Conservation (phyloP, 2,113 vertebrate species). For the Ameiurus melas region DNA sequence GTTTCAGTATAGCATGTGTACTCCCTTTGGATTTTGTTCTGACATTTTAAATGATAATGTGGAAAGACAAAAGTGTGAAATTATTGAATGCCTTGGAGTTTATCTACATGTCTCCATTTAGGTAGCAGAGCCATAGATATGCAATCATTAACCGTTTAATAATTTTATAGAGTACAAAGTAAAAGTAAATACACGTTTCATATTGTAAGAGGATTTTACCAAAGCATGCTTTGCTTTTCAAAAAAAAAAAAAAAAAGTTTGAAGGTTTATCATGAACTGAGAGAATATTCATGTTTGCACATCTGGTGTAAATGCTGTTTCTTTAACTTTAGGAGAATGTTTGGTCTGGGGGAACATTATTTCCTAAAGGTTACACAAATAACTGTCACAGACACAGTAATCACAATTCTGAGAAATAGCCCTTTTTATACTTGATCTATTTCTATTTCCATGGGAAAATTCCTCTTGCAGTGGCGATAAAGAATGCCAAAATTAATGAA, state of each 20-base stretch:
- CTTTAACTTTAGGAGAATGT: not conserved
- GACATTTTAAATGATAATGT: slow-evolving; percentile 8
- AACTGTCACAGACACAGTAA: not conserved
- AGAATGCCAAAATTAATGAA: not conserved
- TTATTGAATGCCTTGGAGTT: slow-evolving; percentile 3
- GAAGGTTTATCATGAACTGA: not conserved
- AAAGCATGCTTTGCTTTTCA: slow-evolving; percentile 9
- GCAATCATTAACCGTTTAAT: not conserved
- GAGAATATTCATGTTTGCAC: not conserved
- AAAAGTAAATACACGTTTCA: slow-evolving; percentile 13
- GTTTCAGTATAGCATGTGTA: not conserved
- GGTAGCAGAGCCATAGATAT: slow-evolving; percentile 22
- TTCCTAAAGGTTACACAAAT: not conserved
- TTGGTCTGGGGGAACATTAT: not conserved
- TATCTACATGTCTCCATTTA: not conserved
- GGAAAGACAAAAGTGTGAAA: slow-evolving; percentile 8
- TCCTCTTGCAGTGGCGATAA: not conserved
- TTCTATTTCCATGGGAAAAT: not conserved
- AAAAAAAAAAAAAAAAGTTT: not conserved
- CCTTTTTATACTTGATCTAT: not conserved
- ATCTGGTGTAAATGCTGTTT: not conserved
- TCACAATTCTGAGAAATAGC: not conserved
- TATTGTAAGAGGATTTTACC: slow-evolving; percentile 18
- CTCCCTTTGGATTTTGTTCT: not conserved
- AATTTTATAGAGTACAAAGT: slow-evolving; percentile 2